These are phyloP conservation scores for Sparidentex hasta DNA, from an alignment of 2,797 vertebrate species.

Conservation along the genomic window DNA sequence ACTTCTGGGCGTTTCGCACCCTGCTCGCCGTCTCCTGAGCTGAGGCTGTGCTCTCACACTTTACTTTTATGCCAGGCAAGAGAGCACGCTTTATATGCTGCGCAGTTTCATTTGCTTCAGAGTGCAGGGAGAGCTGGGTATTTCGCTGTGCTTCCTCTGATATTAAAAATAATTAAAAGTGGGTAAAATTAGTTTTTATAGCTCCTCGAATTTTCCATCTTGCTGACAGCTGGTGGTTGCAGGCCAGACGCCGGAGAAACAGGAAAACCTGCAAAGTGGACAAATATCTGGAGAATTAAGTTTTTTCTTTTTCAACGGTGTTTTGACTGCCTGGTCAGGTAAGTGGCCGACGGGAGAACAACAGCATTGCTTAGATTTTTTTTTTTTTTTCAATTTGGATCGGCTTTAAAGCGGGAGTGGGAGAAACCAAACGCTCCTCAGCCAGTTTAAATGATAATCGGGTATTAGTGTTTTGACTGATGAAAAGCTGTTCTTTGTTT, in stretches of 20 bases:
- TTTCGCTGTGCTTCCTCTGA: not conserved
- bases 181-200: not conserved
- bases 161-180: constrained; percentile 6
- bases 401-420: not conserved
- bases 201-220: constrained; percentile 20
- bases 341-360: constrained; percentile 30
- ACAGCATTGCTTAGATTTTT: constrained; percentile 8
- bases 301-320: constrained; percentile 1
- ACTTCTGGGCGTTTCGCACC: constrained; percentile 65
- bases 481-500: constrained; percentile 31
- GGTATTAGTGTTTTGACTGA: constrained; percentile 1
- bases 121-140: not conserved
- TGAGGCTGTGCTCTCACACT: constrained; percentile 39
- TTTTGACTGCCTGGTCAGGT: constrained; percentile 51
- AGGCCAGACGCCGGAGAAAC: not conserved
- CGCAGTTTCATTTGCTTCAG: constrained; percentile 19
- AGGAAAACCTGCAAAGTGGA: constrained; percentile 7
- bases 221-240: constrained; percentile 20
- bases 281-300: constrained; percentile 9
- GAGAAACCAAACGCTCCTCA: constrained; percentile 13
- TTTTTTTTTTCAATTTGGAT: not conserved
- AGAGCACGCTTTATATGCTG: not conserved
- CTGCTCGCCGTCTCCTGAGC: constrained; percentile 36
- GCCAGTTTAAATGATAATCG: not conserved
- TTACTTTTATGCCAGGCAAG: not conserved